Evolutionary conservation across 1,140 invertebrate species (phyloP), one percentile per base, ranked within the genome.

Genomic region (Ladona fulva): DNA sequence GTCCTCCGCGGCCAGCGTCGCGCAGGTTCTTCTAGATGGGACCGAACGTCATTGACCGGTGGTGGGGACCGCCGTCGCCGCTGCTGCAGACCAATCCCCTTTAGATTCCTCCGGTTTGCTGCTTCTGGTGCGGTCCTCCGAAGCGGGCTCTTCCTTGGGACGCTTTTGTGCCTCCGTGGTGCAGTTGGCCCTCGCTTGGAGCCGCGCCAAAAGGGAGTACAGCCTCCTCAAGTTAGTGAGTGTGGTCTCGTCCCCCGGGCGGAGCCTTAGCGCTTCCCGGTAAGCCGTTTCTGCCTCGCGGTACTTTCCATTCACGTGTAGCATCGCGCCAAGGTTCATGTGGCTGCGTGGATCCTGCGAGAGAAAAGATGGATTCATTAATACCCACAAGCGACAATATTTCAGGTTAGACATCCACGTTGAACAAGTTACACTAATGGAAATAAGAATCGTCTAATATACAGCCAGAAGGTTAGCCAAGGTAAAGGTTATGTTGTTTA

Each of bases 311-410:
- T 97, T 95, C 75, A 97, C 86, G 86, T 97, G 96, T 25, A 96
- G 87, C 83, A 98, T 97, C 73, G 96, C 96, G 22, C 96, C 96
- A 42, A 97, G 86, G 85, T 98, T 98, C 82, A 96, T 95, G 84
- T 97, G 95, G 77, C 93, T 93, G 78, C 93, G 89, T 0, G 95
- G 92, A 82, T 96, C 93, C 91, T 94, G 88, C 25, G 86, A 86
- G 80, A 75, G 82, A 83, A 82, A 77, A 75, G 76, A 76, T 80
- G 78, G 78, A 78, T 74, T 22, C 8, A 12, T 37, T 37, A 37
- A n/a, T n/a, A n/a, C n/a, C n/a, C n/a, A n/a, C n/a, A n/a, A n/a
- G n/a, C n/a, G n/a, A n/a, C n/a, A n/a, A n/a, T n/a, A n/a, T n/a
- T n/a, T n/a, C n/a, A n/a, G n/a, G n/a, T n/a, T n/a, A n/a, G n/a